Base-by-base conservation (phyloP, 2,113 vertebrate genomes). In the Pica pica region DNA sequence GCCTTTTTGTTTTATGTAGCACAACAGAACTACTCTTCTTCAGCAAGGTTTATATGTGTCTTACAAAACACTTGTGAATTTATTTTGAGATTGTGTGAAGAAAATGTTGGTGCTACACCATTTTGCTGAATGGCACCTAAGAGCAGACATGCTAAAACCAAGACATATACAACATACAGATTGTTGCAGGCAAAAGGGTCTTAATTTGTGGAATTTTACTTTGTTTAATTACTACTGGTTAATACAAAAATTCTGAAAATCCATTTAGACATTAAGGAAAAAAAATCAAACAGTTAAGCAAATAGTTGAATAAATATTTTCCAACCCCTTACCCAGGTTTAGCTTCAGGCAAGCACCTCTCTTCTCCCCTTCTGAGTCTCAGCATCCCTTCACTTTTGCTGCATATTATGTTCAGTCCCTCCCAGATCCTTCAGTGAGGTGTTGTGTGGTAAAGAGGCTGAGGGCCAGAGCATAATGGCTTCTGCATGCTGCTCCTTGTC, bases 321-420 rank as follows among this genome's bases (percentile, higher is more conserved):
- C 14, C 27, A 65, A 60, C 10, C 7, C 6, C 3, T 67, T 65
- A 11, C 2, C 3, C 11, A 19, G 13, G 22, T 74, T 90, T 59
- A 50, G 2, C 7, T 87, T 68, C 65, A 82, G 56, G 10, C 10
- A 46, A 61, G 4, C 3, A 41, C 11, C 7, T 57, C 16, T 73
- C 2, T 16, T 77, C 16, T 47, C 3, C 1, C 1, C 5, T 63
- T 60, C 39, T 17, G 23, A 44, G 7, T 11, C 26, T 47, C 22
- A 35, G 15, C 27, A 30, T 21, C 21, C 12, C 31, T 67, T 59
- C 35, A 11, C 13, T 47, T 47, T 39, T 46, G 6, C 26, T n/a
- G 2, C 24, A 33, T 7, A 1, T 19, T 16, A 4, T 1, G 0
- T 16, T 31, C 28, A 11, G 17, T 13, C 19, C 11, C 11, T 47